Base-by-base conservation (phyloP, 53 echinoderm and acorn worm genomes). In the Apostichopus leukothele region DNA sequence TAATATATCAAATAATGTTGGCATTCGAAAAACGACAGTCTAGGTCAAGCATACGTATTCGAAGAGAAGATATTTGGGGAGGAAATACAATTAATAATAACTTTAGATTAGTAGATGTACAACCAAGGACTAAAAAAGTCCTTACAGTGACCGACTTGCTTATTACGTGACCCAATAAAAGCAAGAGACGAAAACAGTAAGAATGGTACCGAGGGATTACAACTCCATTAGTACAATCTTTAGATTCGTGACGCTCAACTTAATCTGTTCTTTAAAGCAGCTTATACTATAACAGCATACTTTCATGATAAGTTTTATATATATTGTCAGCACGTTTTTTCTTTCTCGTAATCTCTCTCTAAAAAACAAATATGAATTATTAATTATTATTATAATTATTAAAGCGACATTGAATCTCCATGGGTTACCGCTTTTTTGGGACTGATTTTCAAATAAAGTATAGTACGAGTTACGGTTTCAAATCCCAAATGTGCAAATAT, bases 141-240 rank as follows among this genome's bases (percentile, higher is more conserved):
- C 55, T 18, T 9, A 9, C 55, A 54, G 55, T 81, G 81, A 81
- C 81, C 55, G 81, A 81, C 11, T 22, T 81, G 81, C 20, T 59
- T 59, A 81, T 81, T 81, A 81, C 81, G n/a, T 59, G 81, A 81
- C 81, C 81, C 20, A 81, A 51, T 81, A 81, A 81, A 54, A 81
- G 55, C 55, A 81, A 6, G 1, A 22, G 53, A 26, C 78, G 53
- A 77, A 7, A 14, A 27, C 23, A 11, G 50, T 50, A 6, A 8
- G 53, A 39, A 39, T 39, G 50, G 11, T 52, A 50, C 13, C 51
- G 18, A 51, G 76, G 50, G 50, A 76, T 76, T 52, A 14, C 78
- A 77, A 77, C 53, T 77, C 78, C 78, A 50, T 77, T 50, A 77
- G 71, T 71, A 71, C 18, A 71, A 71, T 71, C 14, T 13, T 18